Percentiles rank a stretch among this genome's conserved stretches.
These are phyloP conservation scores for Crypturellus undulatus DNA, from an alignment of 2,113 vertebrate genomes.

Conservation along the genomic window DNA sequence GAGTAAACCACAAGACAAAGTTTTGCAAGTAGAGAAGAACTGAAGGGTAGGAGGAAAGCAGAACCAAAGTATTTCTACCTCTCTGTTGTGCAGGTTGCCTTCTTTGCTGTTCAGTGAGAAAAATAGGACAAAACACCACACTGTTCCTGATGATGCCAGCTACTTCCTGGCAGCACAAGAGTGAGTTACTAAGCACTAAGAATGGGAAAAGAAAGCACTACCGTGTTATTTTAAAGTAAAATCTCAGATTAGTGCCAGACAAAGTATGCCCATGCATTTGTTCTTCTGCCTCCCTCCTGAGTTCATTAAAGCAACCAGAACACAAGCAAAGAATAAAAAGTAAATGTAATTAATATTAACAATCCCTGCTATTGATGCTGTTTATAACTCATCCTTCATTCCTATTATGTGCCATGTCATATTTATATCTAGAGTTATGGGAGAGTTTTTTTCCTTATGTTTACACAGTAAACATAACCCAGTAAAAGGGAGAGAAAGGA, in stretches of 20 bases:
- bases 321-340: neutral
- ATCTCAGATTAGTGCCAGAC: neutral
- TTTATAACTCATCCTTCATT: neutral
- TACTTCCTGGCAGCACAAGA: neutral
- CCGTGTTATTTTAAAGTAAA: neutral
- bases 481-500: neutral
- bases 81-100: neutral
- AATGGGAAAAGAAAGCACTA: neutral
- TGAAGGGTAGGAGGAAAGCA: neutral
- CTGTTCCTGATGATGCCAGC: neutral
- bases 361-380: neutral
- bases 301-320: neutral
- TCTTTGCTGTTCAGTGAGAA: neutral
- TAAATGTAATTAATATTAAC: neutral
- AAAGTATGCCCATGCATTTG: neutral
- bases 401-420: neutral
- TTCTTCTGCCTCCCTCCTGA: neutral
- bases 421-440: neutral
- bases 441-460: neutral
- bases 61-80: neutral
- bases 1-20: neutral
- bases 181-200: neutral
- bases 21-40: neutral
- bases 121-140: neutral
- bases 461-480: neutral